Evolutionary conservation across 2,113 vertebrate genomes (phyloP), one percentile per base, ranked within the genome.

Genomic region (Nothocercus nigrocapillus): DNA sequence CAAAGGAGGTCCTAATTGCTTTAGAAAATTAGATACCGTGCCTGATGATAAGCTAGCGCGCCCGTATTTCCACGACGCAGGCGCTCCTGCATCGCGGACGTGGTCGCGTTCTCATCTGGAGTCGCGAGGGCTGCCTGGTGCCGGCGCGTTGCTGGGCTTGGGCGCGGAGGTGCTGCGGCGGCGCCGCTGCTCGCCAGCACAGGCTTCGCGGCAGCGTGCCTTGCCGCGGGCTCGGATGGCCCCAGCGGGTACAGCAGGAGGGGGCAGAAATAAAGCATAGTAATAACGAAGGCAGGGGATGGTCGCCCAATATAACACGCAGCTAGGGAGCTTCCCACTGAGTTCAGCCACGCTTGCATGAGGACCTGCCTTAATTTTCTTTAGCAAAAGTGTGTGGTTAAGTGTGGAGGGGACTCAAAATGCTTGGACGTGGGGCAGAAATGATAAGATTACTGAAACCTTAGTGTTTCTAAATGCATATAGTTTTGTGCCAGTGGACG

Each of bases 21-120:
- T 77, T 67, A 95, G 64, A 92, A 85, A 92, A 87, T 66, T 25
- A 40, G 42, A 32, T 73, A 34, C 18, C 58, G 4, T 75, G 51
- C 67, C 82, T 94, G 56, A 76, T 69, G 54, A 85, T 44, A 59
- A 78, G 81, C 13, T 70, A 93, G 22, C 1, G 2, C 45, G 67
- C 45, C 27, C 64, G 64, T 75, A 15, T 91, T 73, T 59, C 61
- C 66, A 42, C 76, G 58, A 92, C 94, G 66, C 36, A 83, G 56
- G 15, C 54, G 69, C 92, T 91, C 21, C 36, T 36, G 36, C 36
- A 36, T 36, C 36, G 36, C 8, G 36, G 36, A 36, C 36, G 36
- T 6, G 73, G 53, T 73, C 56, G 84, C 75, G 91, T 88, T 85
- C 94, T 95, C 47, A 95, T n/a, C 62, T 77, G 21, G 58, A 85